These are phyloP conservation scores for Pelobates cultripes DNA, from an alignment of 2,797 vertebrate genomes.

Conservation along the genomic window DNA sequence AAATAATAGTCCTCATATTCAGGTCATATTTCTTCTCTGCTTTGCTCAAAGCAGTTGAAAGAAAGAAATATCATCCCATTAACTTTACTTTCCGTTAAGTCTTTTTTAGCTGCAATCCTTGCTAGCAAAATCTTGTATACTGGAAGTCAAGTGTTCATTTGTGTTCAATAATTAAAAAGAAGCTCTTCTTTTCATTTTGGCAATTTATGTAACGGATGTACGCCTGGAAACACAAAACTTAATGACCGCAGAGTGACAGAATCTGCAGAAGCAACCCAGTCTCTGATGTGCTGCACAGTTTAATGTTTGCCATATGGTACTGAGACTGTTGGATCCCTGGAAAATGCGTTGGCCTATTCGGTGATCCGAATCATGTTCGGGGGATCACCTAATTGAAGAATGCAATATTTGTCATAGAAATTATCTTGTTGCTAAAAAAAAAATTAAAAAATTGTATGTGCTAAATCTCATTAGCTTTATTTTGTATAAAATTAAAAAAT, in stretches of 20 bases:
- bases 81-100: constrained; percentile 23
- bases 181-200: background rate
- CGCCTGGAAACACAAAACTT: background rate
- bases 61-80: constrained; percentile 26
- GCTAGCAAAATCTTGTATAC: background rate
- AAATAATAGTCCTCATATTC: constrained; percentile 6
- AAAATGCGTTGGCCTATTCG: too few species aligned
- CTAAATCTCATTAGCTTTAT: background rate
- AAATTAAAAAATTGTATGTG: background rate
- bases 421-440: background rate
- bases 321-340: too few species aligned
- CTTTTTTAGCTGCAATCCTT: background rate
- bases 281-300: background rate
- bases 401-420: background rate
- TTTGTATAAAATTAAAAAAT: background rate
- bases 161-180: background rate
- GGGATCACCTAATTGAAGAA: too few species aligned
- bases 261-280: background rate
- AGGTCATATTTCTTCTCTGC: constrained; percentile 14
- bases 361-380: too few species aligned
- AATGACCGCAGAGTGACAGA: background rate
- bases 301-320: too few species aligned
- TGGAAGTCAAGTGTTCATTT: constrained; percentile 7
- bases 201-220: background rate
- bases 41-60: constrained; percentile 17